These are phyloP conservation scores for Tragulus kanchil DNA, from an alignment of 2,113 vertebrate species.

Conservation along the genomic window DNA sequence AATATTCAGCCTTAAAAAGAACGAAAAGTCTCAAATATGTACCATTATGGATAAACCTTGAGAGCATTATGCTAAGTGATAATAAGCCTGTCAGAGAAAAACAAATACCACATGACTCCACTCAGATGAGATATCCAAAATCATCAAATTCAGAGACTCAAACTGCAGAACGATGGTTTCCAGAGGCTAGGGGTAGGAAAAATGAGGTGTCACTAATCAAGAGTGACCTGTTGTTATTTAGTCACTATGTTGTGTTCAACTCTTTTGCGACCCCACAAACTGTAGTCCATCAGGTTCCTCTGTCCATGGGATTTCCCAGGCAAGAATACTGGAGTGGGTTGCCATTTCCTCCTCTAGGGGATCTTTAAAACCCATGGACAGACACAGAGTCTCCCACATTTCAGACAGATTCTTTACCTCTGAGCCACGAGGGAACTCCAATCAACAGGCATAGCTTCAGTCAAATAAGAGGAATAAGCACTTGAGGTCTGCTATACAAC, in stretches of 20 bases:
- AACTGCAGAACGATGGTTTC: background rate
- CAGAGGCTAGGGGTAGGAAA: background rate
- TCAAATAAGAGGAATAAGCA: background rate
- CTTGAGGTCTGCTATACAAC: background rate
- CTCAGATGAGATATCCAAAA: background rate
- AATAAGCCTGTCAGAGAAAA: conserved; percentile 2
- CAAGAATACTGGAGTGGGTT: background rate
- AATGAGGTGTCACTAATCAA: background rate
- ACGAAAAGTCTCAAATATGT: background rate
- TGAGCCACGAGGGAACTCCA: background rate
- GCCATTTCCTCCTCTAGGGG: background rate
- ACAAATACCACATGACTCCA: background rate
- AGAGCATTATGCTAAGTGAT: background rate
- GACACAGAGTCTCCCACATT: background rate
- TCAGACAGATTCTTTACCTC: background rate
- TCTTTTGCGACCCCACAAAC: background rate
- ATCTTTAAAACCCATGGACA: background rate
- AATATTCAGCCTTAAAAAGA: background rate
- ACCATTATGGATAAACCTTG: background rate
- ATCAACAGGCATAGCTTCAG: background rate
- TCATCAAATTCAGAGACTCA: background rate
- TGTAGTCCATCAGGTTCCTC: background rate
- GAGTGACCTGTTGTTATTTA: background rate
- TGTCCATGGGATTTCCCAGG: background rate
- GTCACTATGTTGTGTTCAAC: background rate